Evolutionary conservation across 2,797 vertebrate genomes (phyloP), one percentile per base, ranked within the genome.

Genomic region (Alcedo quadribrachys): DNA sequence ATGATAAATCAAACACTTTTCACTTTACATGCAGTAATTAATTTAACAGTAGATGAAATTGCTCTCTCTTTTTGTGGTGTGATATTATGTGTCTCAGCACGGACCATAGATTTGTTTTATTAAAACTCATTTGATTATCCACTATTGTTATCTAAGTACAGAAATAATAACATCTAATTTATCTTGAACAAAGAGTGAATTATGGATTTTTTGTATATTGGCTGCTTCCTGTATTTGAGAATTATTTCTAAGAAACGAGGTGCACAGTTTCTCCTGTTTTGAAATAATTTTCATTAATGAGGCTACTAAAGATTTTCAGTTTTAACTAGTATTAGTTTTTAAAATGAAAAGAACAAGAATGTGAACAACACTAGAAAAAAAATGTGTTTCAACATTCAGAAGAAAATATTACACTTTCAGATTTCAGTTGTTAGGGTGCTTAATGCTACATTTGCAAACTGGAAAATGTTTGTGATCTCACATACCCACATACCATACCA

Each of bases 21-120:
- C 61, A 87, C 24, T 95, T 89, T 91, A 93, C 77, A 85, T 78
- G 28, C 40, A 79, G 55, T 87, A 94, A 97, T 97, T 96, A 96
- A 97, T 95, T 92, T 90, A 96, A 77, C 48, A 94, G 58, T 55
- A 81, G 54, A 80, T 89, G 71, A 93, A 95, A 53, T 42, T 73
- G 5, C 28, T 79, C 45, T 94, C 27, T 55, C 33, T 92, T 96
- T 92, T 70, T 86, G 35, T 85, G 30, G 55, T 92, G 46, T 45
- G 79, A 78, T 84, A 89, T 25, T 42, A 62, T 74, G 76, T 81
- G 85, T 95, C 45, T 95, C 96, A 90, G 73, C 65, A 91, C 57
- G 54, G 82, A 87, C 48, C 80, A 90, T 43, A 90, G 66, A 70
- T 81, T 87, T 87, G 57, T 90, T 97, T 97, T 95, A 94, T 92